Percentiles rank a stretch among this genome's conserved stretches.
These are phyloP conservation scores for Aurelia sp. DNA, from an alignment of 30 jellyfish, hydroid and myxozoan genomes.

Conservation along the genomic window DNA sequence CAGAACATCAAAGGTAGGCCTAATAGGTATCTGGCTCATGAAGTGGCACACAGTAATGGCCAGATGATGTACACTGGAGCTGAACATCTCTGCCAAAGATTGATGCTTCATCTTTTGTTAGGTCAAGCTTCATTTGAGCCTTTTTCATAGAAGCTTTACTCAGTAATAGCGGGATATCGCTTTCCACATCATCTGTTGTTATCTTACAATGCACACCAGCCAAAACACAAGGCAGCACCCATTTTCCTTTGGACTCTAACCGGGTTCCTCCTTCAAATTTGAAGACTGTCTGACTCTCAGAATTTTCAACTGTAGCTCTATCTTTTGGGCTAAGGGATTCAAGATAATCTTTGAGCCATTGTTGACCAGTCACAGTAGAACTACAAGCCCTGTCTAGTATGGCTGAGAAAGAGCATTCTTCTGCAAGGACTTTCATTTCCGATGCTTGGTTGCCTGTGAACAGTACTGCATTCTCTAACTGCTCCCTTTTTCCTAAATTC, in stretches of 20 bases:
- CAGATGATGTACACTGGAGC: conserved; percentile 15
- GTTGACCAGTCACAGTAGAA: too few species aligned
- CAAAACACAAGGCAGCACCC: conserved; percentile 16
- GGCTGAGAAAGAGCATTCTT: too few species aligned
- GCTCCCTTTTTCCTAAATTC: too few species aligned
- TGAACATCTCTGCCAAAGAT: conserved; percentile 28
- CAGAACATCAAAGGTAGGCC: neutral
- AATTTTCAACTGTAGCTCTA: conserved; percentile 7
- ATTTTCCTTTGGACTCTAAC: conserved; percentile 6
- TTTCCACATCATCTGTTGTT: conserved; percentile 19
- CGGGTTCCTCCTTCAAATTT: conserved; percentile 42
- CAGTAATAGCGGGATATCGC: conserved; percentile 38
- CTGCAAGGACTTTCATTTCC: too few species aligned
- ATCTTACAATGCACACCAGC: conserved; percentile 10
- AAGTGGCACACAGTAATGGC: conserved; percentile 12
- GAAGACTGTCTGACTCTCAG: conserved; percentile 11
- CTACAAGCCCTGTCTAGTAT: too few species aligned
- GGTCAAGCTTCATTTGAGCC: conserved; percentile 31
- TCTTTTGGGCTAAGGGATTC: conserved; percentile 1
- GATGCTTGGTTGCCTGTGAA: too few species aligned
- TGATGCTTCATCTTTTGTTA: conserved; percentile 29
- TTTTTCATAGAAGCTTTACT: conserved; percentile 27
- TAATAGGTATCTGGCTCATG: conserved; percentile 8
- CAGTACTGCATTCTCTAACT: too few species aligned
- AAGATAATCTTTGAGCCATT: too few species aligned